Base-by-base conservation (phyloP, 2,888 invertebrate species). In the Diadegma fenestrale region DNA sequence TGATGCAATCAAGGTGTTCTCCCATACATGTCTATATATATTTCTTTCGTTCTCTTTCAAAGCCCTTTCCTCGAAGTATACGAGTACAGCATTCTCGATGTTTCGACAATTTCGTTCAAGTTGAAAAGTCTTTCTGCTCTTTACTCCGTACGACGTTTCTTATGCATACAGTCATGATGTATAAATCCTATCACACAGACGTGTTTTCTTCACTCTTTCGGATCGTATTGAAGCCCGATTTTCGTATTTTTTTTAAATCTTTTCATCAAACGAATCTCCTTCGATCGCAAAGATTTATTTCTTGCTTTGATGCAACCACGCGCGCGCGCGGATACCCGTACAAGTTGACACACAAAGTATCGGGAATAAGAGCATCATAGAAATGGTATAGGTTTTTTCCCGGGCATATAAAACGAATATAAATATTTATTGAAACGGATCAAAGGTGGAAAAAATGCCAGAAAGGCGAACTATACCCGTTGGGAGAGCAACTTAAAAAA, bases 381-480 rank as follows among this genome's bases (percentile, higher is more conserved):
- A n/a, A n/a, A 54, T 58, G 41, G 58, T 72, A 77, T 71, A 63
- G 63, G 64, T 75, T 69, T 64, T 69, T 10, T 41, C 58, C 64
- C 37, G 66, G 51, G 75, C 54, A 80, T 80, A 73, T 68, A 82
- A 81, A 80, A 63, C 85, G 76, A 86, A 83, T 86, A 86, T 84
- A 87, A 88, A 87, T 87, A 87, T 87, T 86, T 87, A 86, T 87
- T 77, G 69, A 73, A 85, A 78, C 77, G 78, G 83, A 83, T 85
- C 86, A 86, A 87, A 87, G 86, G 71, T 72, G 41, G 69, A 54
- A 72, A 80, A 82, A 82, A 85, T 66, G 76, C 72, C 76, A 64
- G 48, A 71, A 82, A 66, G 79, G 71, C 66, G 72, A 73, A 43
- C 71, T 12, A 37, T 72, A 85, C 77, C 72, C 85, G 75, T 58